Evolutionary conservation across 2,113 vertebrate species (phyloP), one percentile per base, ranked within the genome.

Genomic region (rat (Rattus norvegicus)): DNA sequence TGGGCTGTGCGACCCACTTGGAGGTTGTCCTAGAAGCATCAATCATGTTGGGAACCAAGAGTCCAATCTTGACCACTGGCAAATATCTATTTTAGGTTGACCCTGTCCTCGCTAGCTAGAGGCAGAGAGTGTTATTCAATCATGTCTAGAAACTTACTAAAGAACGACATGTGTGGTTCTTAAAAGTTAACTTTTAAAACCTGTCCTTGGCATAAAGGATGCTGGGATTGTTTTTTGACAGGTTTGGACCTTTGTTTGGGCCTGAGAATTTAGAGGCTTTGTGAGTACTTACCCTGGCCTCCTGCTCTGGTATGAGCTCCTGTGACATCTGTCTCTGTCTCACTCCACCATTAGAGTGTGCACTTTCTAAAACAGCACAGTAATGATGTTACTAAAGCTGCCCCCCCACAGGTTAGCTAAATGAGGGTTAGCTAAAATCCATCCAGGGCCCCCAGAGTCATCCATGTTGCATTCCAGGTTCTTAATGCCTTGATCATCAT

Each of bases 31-130:
- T 43, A 73, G 33, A 94, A 85, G 30, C 91, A 91, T 97, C 95
- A 75, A 36, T 93, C 97, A 96, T 73, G 52, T 26, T 7, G 0
- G 14, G 52, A 85, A 80, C 39, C 70, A 10, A 87, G 12, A 43
- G 30, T 94, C 59, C 92, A 90, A 14, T 94, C 94, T 16, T 89
- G 86, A 95, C 86, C 91, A 91, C 0, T 65, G 92, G 89, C 81
- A 95, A 95, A 87, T 94, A 83, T 95, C 97, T 97, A 94, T 95
- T 97, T 96, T 91, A 95, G 33, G 61, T 73, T 92, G 91, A 96
- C 86, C 69, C 67, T 16, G 63, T 87, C 81, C 49, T 97, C 9
- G 5, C 89, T 95, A 80, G 92, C 91, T 89, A 70, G 75, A 96
- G 97, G 94, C 83, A 79, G 52, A 6, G 85, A 59, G 77, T 92